Percentiles rank a stretch among this genome's conserved stretches.
phyloP scores from a whole-genome alignment of 2,113 vertebrate genomes.

The Macquaria ambigua region DNA sequence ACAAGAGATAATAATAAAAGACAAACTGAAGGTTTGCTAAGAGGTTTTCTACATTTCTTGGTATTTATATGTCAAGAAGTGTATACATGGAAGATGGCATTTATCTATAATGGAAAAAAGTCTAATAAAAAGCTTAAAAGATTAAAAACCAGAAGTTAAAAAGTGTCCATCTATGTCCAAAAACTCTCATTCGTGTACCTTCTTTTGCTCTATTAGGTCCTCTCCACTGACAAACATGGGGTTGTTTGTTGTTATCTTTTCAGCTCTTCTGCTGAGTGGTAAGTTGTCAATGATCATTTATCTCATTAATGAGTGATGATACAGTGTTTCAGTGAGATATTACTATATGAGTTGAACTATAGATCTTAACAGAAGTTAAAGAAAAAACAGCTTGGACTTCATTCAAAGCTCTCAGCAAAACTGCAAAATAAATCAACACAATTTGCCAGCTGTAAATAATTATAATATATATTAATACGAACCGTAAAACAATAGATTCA shows the following conservation, averaged over 20 bases:
- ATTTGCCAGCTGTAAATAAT: neutral
- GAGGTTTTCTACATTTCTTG: neutral
- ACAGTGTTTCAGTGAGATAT: neutral
- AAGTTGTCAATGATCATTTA: slow-evolving; percentile 1
- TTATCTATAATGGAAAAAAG: too few relatives aligned
- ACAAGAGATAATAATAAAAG: neutral
- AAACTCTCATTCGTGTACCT: neutral
- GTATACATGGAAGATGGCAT: neutral
- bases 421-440: neutral
- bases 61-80: neutral
- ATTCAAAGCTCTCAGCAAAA: neutral
- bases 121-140: neutral
- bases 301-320: neutral
- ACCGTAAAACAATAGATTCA: neutral
- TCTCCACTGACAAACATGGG: slow-evolving; percentile 33
- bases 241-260: slow-evolving; percentile 23
- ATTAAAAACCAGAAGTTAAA: neutral
- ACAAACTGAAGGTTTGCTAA: neutral
- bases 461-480: neutral
- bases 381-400: neutral
- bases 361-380: neutral
- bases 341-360: neutral
- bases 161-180: neutral
- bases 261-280: slow-evolving; percentile 53
- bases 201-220: slow-evolving; percentile 1